phyloP scores from a whole-genome alignment of 2,888 invertebrate genomes.

The Trichopoda pennipes region DNA sequence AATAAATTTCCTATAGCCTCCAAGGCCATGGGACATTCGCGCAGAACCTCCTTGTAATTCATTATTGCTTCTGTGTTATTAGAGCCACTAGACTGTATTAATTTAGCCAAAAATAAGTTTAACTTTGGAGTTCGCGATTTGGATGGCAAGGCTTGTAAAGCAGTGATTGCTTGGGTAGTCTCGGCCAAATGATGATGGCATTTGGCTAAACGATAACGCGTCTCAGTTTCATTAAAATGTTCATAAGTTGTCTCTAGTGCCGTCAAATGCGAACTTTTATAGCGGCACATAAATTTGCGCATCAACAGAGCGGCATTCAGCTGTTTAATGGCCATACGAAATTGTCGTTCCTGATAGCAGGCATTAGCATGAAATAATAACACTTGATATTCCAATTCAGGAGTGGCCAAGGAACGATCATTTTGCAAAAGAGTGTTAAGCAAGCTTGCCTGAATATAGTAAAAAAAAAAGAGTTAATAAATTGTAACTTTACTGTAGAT shows the following conservation, averaged over 20 bases:
- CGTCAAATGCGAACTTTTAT: conserved; percentile 73
- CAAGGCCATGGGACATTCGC: conserved; percentile 88
- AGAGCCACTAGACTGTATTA: conserved; percentile 84
- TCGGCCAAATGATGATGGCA: conserved; percentile 87
- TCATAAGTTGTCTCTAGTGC: conserved; percentile 75
- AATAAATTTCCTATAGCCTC: conserved; percentile 88
- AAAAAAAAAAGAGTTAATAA: neutral
- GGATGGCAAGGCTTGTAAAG: conserved; percentile 81
- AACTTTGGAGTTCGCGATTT: conserved; percentile 87
- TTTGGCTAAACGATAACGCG: conserved; percentile 87
- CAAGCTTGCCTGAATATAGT: conserved; percentile 84
- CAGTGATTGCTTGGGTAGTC: conserved; percentile 82
- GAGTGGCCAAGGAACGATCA: conserved; percentile 81
- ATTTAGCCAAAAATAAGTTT: conserved; percentile 88
- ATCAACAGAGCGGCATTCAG: conserved; percentile 82
- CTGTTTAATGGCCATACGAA: conserved; percentile 85
- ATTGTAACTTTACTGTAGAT: neutral
- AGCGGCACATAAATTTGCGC: conserved; percentile 76
- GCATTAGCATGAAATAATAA: conserved; percentile 87
- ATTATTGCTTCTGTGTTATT: conserved; percentile 87
- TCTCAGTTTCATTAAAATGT: conserved; percentile 83
- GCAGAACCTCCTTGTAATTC: conserved; percentile 89
- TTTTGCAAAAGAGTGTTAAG: conserved; percentile 85
- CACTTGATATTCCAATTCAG: conserved; percentile 86
- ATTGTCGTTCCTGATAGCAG: conserved; percentile 85